phyloP scores from a whole-genome alignment of 2,113 vertebrate genomes.

The Thalassarche chlororhynchos region DNA sequence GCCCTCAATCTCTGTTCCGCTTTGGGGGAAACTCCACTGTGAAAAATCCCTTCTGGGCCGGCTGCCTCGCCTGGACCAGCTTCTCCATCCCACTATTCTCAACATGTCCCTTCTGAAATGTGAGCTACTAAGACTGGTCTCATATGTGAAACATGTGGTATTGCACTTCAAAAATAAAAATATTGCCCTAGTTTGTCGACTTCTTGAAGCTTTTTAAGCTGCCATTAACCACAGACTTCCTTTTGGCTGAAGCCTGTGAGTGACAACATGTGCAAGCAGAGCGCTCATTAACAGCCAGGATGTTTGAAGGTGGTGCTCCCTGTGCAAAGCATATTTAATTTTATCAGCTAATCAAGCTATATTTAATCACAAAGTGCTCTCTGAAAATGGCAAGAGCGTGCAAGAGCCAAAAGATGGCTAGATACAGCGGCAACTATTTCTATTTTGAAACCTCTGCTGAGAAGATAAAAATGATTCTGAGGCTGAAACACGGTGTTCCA shows the following conservation, averaged over 20 bases:
- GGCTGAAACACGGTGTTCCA: not conserved
- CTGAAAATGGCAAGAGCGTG: slow-evolving; percentile 12
- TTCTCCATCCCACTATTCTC: not conserved
- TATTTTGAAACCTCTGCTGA: slow-evolving; percentile 26
- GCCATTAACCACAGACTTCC: slow-evolving; percentile 15
- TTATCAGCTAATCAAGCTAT: slow-evolving; percentile 53
- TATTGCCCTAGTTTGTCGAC: not conserved
- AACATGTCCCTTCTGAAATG: not conserved
- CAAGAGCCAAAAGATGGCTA: not conserved
- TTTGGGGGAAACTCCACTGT: not conserved
- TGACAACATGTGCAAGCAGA: not conserved
- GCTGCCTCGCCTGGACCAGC: fast-evolving
- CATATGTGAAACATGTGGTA: not conserved
- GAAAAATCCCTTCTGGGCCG: not conserved
- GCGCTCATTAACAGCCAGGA: slow-evolving; percentile 31
- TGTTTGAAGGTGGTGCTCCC: not conserved
- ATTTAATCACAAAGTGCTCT: slow-evolving; percentile 28
- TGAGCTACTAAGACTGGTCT: not conserved
- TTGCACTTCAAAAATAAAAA: slow-evolving; percentile 6
- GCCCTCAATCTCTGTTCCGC: not conserved
- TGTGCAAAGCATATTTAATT: slow-evolving; percentile 45
- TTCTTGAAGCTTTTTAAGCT: not conserved
- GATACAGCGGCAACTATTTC: not conserved
- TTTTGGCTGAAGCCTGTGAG: slow-evolving; percentile 28
- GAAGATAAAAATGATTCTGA: slow-evolving; percentile 6